A percentile compares a stretch with the other conserved stretches of the same genome.
Evolutionary conservation across 2,113 vertebrate genomes (phyloP).

Genomic region (Ptilorrhoa leucosticta): DNA sequence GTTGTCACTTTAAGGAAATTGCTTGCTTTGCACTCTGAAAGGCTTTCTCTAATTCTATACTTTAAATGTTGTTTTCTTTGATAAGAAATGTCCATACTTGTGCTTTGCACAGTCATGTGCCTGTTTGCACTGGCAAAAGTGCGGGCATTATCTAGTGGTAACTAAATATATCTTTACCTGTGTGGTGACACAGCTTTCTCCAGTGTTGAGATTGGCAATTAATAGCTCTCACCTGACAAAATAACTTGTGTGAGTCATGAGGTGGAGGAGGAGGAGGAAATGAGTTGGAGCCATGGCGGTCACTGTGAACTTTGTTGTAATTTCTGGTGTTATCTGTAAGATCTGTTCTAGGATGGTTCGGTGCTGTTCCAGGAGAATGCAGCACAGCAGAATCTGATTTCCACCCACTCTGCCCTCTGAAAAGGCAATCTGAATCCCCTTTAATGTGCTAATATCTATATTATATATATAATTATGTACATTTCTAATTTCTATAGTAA

Average conservation of each 20-base stretch:
- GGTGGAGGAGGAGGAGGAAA: constrained; percentile 4
- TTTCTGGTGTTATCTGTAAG: background rate
- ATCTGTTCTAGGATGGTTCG: background rate
- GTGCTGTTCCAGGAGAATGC: background rate
- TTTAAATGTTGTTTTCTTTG: background rate
- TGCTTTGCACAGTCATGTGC: background rate
- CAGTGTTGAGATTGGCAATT: background rate
- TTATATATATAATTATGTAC: background rate
- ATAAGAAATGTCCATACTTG: background rate
- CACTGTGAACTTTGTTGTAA: background rate
- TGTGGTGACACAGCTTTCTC: constrained; percentile 1
- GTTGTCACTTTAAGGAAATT: background rate
- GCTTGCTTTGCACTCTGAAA: background rate
- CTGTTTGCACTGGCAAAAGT: background rate
- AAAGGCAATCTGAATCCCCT: background rate
- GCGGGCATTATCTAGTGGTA: background rate
- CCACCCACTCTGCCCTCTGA: constrained; percentile 13
- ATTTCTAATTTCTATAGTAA: background rate
- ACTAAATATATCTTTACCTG: constrained; percentile 38
- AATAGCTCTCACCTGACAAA: constrained; percentile 9
- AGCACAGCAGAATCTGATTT: background rate
- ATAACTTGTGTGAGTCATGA: background rate
- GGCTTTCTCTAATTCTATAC: background rate
- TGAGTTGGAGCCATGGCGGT: background rate
- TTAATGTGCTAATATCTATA: background rate